Conservation (phyloP, 2,888 invertebrate species). For the Dicranocentrus wangi region DNA sequence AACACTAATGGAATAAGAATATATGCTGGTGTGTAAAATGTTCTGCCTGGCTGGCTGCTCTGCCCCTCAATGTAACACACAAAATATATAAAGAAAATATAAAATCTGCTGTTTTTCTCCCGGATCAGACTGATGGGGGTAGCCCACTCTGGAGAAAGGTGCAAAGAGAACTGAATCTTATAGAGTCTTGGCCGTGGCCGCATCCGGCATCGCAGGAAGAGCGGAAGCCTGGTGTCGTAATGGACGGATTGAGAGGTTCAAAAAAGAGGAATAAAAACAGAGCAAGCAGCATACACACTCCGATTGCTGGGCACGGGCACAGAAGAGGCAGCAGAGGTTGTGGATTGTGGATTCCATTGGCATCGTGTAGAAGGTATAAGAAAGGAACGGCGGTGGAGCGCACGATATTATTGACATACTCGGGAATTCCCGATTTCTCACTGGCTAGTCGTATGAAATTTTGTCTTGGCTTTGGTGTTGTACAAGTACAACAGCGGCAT, state of each 20-base stretch:
- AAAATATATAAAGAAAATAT: too few species aligned
- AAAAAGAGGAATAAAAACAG: not conserved
- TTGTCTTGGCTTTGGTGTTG: too few species aligned
- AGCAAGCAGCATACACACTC: not conserved
- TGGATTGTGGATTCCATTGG: too few species aligned
- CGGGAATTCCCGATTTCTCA: slow-evolving; percentile 61
- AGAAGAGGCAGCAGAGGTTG: too few species aligned
- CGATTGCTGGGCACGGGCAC: too few species aligned
- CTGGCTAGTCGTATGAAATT: not conserved
- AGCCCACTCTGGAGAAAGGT: slow-evolving; percentile 11
- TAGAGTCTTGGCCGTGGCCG: too few species aligned
- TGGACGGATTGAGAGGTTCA: not conserved
- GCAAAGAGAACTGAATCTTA: not conserved
- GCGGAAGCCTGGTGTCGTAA: too few species aligned
- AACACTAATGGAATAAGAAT: not conserved
- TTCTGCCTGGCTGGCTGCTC: too few species aligned
- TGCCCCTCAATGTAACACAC: too few species aligned
- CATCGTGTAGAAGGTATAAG: too few species aligned
- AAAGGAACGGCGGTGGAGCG: slow-evolving; percentile 1
- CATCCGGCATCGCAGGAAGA: too few species aligned
- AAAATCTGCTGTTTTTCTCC: not conserved
- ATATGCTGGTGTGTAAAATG: not conserved
- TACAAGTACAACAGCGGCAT: not conserved
- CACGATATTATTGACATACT: slow-evolving; percentile 46
- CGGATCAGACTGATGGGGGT: not conserved